Base-by-base conservation (phyloP, 1,140 invertebrate genomes). In the Globodera ellingtonae region DNA sequence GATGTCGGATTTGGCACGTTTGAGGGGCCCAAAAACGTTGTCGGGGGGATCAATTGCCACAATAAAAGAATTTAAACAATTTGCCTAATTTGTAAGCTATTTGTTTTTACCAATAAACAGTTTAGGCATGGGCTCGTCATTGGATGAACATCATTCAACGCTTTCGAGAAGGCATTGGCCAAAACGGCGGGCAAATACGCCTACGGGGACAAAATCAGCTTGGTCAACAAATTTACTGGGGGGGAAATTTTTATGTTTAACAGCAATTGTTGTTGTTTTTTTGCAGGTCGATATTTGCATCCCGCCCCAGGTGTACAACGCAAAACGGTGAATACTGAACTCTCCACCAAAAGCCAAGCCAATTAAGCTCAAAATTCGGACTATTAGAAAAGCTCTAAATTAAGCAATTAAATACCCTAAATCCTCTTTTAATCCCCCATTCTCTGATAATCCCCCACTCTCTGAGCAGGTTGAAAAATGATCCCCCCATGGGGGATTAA, bases 131-230 rank as follows among this genome's bases (percentile, higher is more conserved):
- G 95, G 94, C 94, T 2, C 93, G 94, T 84, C 93, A 95, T 89
- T 97, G 94, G 93, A 97, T 79, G 93, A 92, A 59, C 92, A 93
- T 83, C 95, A 59, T 95, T 98, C 87, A 91, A 90, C 85, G 93
- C 94, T 62, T 92, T 98, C 5, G 97, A 98, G 91, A 94, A 94
- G 89, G 90, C 96, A 10, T 89, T 98, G 9, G 92, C 93, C 8
- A 91, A 93, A 15, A 94, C 93, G 76, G 93, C 94, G 71, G 96
- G 96, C 18, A 95, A 96, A 89, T 98, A 96, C 88, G 95, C 95
- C 89, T 73, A 97, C 3, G 96, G 96, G 4, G 94, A 98, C 90
- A 92, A 94, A 83, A 93, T 98, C 52, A 95, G 95, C 0, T 90
- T 98, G 86, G 96, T 96, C 3, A 70, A 13, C 6, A 18, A 18